These are phyloP conservation scores for Callopanchax toddi DNA, from an alignment of 2,113 vertebrate genomes.

Conservation along the genomic window DNA sequence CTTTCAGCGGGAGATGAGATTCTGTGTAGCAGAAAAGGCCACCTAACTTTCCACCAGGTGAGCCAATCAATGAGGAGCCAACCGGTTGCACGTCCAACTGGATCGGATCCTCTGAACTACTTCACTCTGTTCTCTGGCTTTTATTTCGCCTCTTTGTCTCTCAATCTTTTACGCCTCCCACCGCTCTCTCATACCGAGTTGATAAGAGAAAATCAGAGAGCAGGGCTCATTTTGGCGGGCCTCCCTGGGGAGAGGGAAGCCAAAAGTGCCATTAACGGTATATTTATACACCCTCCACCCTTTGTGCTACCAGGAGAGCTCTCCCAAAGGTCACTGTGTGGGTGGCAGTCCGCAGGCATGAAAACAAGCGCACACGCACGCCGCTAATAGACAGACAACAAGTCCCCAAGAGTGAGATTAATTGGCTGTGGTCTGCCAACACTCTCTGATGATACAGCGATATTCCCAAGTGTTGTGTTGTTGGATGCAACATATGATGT, in stretches of 20 bases:
- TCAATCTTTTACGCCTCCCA: slow-evolving; percentile 19
- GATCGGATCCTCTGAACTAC: slow-evolving; percentile 11
- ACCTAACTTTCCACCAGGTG: slow-evolving; percentile 19
- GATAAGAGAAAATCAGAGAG: slow-evolving; percentile 57
- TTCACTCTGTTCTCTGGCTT: slow-evolving; percentile 12
- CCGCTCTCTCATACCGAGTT: slow-evolving; percentile 21
- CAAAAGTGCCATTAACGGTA: slow-evolving; percentile 65
- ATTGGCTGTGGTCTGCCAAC: slow-evolving; percentile 33
- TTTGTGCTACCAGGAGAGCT: slow-evolving; percentile 37
- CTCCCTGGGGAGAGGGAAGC: slow-evolving; percentile 41
- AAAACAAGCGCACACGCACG: slow-evolving; percentile 32
- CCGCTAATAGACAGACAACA: slow-evolving; percentile 44
- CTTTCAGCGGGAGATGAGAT: background rate
- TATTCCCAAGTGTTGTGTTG: slow-evolving; percentile 18
- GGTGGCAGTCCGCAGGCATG: slow-evolving; percentile 37
- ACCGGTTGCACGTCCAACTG: slow-evolving; percentile 20
- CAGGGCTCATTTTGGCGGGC: slow-evolving; percentile 48
- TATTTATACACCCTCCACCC: slow-evolving; percentile 45
- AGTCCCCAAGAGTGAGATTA: slow-evolving; percentile 47
- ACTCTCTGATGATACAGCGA: slow-evolving; percentile 52
- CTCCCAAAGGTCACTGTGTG: slow-evolving; percentile 52
- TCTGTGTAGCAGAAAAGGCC: slow-evolving; percentile 19
- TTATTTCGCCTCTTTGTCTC: slow-evolving; percentile 11
- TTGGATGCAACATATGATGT: slow-evolving; percentile 20
- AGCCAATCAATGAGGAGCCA: slow-evolving; percentile 36